Percentiles rank a stretch among this genome's conserved stretches.
These are phyloP conservation scores for Chrysolina americana DNA, from an alignment of 2,888 invertebrate genomes.

Conservation along the genomic window DNA sequence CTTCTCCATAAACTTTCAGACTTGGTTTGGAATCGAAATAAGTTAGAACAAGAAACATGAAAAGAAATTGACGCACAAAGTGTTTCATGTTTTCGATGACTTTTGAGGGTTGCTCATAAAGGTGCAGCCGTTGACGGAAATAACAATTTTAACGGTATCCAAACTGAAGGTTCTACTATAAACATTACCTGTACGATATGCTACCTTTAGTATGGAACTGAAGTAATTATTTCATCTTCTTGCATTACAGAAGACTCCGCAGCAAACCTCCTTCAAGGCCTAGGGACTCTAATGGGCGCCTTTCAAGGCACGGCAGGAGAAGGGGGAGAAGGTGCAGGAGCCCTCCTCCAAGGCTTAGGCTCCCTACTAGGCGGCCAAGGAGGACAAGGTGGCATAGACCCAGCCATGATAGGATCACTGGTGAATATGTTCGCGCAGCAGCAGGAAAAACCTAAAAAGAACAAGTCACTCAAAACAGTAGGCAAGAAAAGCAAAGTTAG, in stretches of 20 bases:
- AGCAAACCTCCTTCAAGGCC: constrained; percentile 44
- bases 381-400: constrained; percentile 71
- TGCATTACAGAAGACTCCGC: constrained; percentile 38
- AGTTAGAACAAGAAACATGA: too few species aligned
- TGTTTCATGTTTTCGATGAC: too few species aligned
- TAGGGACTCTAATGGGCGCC: constrained; percentile 49
- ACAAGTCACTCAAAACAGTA: not conserved
- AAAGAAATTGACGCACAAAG: too few species aligned
- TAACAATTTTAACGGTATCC: too few species aligned
- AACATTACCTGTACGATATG: too few species aligned
- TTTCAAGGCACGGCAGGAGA: constrained; percentile 38
- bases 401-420: constrained; percentile 74
- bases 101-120: too few species aligned
- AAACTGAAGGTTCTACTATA: too few species aligned
- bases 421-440: constrained; percentile 71
- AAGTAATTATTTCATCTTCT: not conserved
- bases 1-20: too few species aligned
- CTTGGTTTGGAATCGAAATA: too few species aligned
- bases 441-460: constrained; percentile 21
- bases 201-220: not conserved
- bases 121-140: too few species aligned
- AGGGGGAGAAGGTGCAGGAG: constrained; percentile 37
- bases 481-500: constrained; percentile 7
- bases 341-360: constrained; percentile 48
- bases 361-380: constrained; percentile 42